phyloP scores from a whole-genome alignment of 2,113 vertebrate species.

The Rutilus rutilus region DNA sequence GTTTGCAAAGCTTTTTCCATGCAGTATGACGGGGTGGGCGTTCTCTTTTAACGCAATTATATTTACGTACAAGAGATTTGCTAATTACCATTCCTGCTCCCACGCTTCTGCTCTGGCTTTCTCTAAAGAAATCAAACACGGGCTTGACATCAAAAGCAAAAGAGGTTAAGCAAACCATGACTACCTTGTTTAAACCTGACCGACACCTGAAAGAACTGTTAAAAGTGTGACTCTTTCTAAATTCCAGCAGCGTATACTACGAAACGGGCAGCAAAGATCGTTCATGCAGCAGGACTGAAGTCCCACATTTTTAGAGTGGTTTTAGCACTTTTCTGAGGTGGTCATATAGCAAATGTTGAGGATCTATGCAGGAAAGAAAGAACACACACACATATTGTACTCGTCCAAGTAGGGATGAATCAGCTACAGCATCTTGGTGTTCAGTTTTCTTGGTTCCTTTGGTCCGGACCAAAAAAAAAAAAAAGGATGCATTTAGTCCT shows the following conservation, averaged over 20 bases:
- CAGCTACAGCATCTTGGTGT: background rate
- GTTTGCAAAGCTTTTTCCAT: slow-evolving; percentile 46
- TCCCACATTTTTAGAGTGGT: background rate
- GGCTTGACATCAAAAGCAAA: slow-evolving; percentile 33
- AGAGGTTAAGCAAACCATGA: slow-evolving; percentile 39
- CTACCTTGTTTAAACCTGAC: slow-evolving; percentile 33
- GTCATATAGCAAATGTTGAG: background rate
- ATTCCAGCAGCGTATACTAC: background rate
- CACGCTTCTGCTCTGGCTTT: slow-evolving; percentile 53
- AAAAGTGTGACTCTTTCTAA: background rate
- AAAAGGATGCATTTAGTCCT: too few relatives aligned
- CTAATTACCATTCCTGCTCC: slow-evolving; percentile 57
- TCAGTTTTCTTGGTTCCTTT: too few relatives aligned
- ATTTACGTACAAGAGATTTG: slow-evolving; percentile 55
- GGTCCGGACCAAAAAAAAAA: too few relatives aligned
- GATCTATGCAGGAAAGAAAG: background rate
- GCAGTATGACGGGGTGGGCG: slow-evolving; percentile 12
- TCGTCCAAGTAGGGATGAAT: background rate
- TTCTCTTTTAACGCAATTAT: slow-evolving; percentile 46
- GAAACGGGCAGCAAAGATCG: background rate
- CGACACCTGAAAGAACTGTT: slow-evolving; percentile 16
- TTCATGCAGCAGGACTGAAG: background rate
- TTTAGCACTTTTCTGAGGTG: background rate
- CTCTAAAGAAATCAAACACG: slow-evolving; percentile 20
- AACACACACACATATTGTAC: background rate